phyloP scores from a whole-genome alignment of 2,113 vertebrate genomes.

The Campylomormyrus numenius region DNA sequence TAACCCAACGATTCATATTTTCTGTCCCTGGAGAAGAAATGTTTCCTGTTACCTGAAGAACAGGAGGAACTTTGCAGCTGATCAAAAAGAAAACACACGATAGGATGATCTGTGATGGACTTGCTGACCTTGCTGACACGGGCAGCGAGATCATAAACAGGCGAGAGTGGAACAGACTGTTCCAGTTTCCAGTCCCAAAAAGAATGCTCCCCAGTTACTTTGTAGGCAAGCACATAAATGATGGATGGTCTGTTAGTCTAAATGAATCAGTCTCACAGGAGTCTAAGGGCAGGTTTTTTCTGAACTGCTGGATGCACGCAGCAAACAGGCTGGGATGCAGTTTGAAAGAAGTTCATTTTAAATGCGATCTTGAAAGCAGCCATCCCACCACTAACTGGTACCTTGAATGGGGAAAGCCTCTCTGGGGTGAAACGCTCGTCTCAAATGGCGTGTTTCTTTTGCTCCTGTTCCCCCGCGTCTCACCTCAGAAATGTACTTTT shows the following conservation, averaged over 20 bases:
- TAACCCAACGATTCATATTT: not conserved
- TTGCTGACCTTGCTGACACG: not conserved
- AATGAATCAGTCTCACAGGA: not conserved
- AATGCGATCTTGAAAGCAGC: not conserved
- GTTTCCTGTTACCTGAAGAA: not conserved
- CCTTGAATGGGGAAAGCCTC: not conserved
- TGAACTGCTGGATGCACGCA: not conserved
- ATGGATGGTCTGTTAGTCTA: not conserved
- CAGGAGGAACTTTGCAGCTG: not conserved
- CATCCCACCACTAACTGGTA: not conserved
- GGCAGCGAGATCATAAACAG: not conserved
- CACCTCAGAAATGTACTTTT: constrained; percentile 15
- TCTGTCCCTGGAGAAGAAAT: not conserved
- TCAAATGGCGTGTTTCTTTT: not conserved
- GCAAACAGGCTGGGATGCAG: not conserved
- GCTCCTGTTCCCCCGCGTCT: not conserved
- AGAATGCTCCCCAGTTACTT: not conserved
- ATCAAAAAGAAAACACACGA: not conserved
- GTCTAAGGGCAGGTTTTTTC: no score
- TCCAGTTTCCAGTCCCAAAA: not conserved
- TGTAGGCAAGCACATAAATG: not conserved
- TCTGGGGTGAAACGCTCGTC: not conserved
- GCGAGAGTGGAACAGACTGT: not conserved
- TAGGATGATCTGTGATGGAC: not conserved
- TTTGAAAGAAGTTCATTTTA: not conserved